Conservation (phyloP, 1,140 invertebrate genomes). For the Saxidomus purpurata region DNA sequence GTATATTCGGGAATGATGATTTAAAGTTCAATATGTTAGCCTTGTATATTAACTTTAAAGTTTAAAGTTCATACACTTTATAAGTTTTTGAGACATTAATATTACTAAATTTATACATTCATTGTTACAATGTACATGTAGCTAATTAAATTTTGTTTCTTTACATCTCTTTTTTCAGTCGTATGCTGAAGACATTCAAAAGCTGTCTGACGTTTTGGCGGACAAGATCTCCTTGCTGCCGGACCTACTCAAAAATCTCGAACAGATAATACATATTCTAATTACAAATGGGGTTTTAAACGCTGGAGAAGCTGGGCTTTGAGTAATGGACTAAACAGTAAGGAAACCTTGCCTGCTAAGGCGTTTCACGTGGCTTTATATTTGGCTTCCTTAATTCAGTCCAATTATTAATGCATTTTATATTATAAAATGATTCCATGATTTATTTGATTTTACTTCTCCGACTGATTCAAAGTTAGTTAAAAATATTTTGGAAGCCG, state of each 20-base stretch:
- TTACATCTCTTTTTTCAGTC: conserved; percentile 48
- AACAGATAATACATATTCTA: background rate
- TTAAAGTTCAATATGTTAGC: no score
- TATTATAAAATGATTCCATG: conserved; percentile 45
- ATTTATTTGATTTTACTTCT: conserved; percentile 6
- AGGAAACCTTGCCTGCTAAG: conserved; percentile 8
- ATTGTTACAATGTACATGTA: no score
- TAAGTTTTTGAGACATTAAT: no score
- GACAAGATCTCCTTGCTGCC: conserved; percentile 22
- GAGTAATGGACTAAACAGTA: background rate
- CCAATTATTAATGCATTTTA: conserved; percentile 38
- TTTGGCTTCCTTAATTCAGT: conserved; percentile 37
- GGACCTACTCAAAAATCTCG: conserved; percentile 1
- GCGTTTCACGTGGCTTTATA: conserved; percentile 46
- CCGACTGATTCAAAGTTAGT: conserved; percentile 30
- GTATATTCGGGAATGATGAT: no score
- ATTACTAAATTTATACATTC: no score
- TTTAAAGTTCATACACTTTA: no score
- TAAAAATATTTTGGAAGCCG: conserved; percentile 49
- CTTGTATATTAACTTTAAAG: no score
- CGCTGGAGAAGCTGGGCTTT: conserved; percentile 51
- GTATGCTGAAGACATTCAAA: conserved; percentile 12
- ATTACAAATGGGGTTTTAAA: conserved; percentile 41
- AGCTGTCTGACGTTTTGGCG: conserved; percentile 24
- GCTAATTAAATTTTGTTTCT: background rate